These are phyloP conservation scores for Drosophila prosaltans DNA, from an alignment of 1,140 invertebrate species.

Conservation along the genomic window DNA sequence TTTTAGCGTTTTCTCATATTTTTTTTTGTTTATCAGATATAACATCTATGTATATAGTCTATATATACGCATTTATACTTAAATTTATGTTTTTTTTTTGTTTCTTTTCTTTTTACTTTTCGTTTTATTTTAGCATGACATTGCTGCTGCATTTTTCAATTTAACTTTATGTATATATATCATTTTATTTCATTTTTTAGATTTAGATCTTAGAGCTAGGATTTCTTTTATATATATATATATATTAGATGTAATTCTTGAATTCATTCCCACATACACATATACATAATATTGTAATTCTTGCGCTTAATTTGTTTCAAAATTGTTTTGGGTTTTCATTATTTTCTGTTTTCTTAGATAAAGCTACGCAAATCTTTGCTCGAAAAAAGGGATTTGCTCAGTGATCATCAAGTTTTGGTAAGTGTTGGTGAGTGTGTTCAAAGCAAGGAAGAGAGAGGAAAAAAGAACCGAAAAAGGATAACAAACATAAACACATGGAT, in stretches of 20 bases:
- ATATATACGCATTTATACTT: constrained; percentile 68
- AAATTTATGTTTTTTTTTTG: constrained; percentile 58
- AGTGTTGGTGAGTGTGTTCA: neutral
- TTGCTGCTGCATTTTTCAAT: constrained; percentile 53
- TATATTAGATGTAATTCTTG: constrained; percentile 5
- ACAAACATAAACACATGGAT: neutral
- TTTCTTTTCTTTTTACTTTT: neutral
- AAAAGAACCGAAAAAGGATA: neutral
- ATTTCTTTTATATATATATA: constrained; percentile 5
- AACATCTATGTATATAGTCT: constrained; percentile 50
- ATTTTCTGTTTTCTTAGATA: constrained; percentile 23
- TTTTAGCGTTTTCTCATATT: constrained; percentile 68
- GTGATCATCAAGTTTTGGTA: constrained; percentile 7
- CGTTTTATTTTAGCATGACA: constrained; percentile 41
- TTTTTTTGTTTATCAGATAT: constrained; percentile 59
- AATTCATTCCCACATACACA: constrained; percentile 34
- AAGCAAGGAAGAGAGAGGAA: neutral
- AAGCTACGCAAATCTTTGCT: neutral
- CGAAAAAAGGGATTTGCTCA: constrained; percentile 6
- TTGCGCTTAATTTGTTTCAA: constrained; percentile 15
- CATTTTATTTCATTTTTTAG: constrained; percentile 62
- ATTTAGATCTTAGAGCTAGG: constrained; percentile 35
- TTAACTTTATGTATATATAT: constrained; percentile 55
- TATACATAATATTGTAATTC: constrained; percentile 45
- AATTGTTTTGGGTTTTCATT: constrained; percentile 20